These are phyloP conservation scores for Ctena decussata DNA, from an alignment of 2,888 invertebrate genomes.

Conservation along the genomic window DNA sequence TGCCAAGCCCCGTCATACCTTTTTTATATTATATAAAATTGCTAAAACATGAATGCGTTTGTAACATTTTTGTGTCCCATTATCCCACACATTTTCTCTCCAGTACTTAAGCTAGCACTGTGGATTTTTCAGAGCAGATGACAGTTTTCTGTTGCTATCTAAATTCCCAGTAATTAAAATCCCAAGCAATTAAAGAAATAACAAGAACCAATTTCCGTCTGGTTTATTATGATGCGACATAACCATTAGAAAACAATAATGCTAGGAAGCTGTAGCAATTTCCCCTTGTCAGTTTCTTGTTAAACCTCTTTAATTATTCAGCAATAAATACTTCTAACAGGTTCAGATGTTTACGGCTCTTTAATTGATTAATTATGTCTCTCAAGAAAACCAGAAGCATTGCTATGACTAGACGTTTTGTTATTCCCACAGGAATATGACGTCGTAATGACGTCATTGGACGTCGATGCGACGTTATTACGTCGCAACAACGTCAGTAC, in stretches of 20 bases:
- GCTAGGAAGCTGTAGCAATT: conserved; percentile 46
- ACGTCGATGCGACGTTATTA: too few relatives aligned
- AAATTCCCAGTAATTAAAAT: neutral
- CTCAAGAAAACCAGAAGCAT: too few relatives aligned
- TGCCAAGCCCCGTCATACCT: too few relatives aligned
- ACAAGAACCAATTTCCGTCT: neutral
- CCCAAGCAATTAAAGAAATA: neutral
- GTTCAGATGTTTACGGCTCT: neutral
- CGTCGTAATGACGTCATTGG: too few relatives aligned
- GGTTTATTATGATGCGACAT: conserved; percentile 15
- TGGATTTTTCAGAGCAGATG: neutral
- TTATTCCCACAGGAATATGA: too few relatives aligned
- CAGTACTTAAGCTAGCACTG: too few relatives aligned
- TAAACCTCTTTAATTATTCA: conserved; percentile 50
- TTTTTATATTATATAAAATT: too few relatives aligned
- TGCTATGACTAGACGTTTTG: too few relatives aligned
- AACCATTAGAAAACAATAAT: conserved; percentile 38
- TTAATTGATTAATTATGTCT: neutral
- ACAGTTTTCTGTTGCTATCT: neutral
- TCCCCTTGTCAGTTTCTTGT: conserved; percentile 48
- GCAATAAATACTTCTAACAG: conserved; percentile 44
- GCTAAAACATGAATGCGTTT: too few relatives aligned
- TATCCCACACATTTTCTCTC: too few relatives aligned
- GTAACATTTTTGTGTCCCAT: too few relatives aligned
- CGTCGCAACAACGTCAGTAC: too few relatives aligned